phyloP scores from a whole-genome alignment of 2,113 vertebrate species.

The Forbesichthys papilliferus region DNA sequence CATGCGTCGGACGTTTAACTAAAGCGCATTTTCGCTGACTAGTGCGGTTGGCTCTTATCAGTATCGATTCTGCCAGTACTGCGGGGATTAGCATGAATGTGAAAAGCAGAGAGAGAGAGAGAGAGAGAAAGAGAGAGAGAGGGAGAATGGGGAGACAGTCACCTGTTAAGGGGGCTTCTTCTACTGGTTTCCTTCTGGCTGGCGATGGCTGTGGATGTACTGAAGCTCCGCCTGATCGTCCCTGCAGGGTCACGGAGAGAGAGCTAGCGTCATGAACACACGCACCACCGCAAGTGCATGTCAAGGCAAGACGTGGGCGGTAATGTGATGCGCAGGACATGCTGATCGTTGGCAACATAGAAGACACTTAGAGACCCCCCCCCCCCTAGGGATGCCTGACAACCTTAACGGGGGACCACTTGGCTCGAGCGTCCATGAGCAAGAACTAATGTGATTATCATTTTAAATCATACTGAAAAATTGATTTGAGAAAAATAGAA shows the following conservation, averaged over 20 bases:
- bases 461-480: no score
- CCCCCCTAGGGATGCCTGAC: no score
- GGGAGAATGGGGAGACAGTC: constrained; percentile 1
- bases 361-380: no score
- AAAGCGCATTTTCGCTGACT: constrained; percentile 52
- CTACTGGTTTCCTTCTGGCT: constrained; percentile 84
- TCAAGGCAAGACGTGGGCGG: neutral
- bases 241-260: constrained; percentile 38
- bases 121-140: neutral
- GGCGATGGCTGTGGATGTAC: constrained; percentile 85
- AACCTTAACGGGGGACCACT: no score
- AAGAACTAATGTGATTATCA: no score
- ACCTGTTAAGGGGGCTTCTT: constrained; percentile 86
- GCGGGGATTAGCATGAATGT: constrained; percentile 41
- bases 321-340: neutral
- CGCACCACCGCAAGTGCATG: neutral
- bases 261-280: constrained; percentile 16
- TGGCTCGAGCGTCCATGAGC: no score
- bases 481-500: no score
- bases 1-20: constrained; percentile 39
- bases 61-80: constrained; percentile 45
- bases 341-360: neutral
- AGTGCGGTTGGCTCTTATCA: constrained; percentile 55
- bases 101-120: constrained; percentile 9
- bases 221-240: constrained; percentile 84